phyloP scores from a whole-genome alignment of 2,113 vertebrate species.

The Falcunculus frontatus region DNA sequence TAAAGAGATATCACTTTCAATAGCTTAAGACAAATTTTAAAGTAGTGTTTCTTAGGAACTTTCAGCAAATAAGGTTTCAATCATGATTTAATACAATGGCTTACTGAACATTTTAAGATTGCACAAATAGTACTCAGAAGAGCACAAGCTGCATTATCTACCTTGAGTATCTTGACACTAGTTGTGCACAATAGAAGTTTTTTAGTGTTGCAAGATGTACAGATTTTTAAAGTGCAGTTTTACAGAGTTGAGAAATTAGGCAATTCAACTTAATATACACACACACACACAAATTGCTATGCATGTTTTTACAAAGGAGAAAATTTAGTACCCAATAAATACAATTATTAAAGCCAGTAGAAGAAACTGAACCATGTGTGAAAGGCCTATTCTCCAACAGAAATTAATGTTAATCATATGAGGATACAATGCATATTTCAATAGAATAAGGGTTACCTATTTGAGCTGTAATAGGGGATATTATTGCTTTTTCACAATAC shows the following conservation, averaged over 20 bases:
- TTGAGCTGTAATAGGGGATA: not conserved
- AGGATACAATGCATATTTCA: not conserved
- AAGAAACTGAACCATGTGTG: slow-evolving; percentile 13
- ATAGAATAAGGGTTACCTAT: slow-evolving; percentile 15
- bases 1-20: not conserved
- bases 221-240: not conserved
- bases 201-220: not conserved
- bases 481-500: not conserved
- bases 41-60: not conserved
- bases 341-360: slow-evolving; percentile 38
- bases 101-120: not conserved
- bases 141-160: not conserved
- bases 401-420: slow-evolving; percentile 50
- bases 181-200: not conserved
- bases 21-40: not conserved
- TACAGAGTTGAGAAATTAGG: not conserved
- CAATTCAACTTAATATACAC: slow-evolving; percentile 15
- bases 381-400: slow-evolving; percentile 22
- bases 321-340: not conserved
- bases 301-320: not conserved
- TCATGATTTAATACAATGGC: not conserved
- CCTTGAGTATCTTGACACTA: not conserved
- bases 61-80: not conserved
- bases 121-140: not conserved
- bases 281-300: not conserved